Conservation (phyloP, 2,888 invertebrate species). For the Noctua comes region DNA sequence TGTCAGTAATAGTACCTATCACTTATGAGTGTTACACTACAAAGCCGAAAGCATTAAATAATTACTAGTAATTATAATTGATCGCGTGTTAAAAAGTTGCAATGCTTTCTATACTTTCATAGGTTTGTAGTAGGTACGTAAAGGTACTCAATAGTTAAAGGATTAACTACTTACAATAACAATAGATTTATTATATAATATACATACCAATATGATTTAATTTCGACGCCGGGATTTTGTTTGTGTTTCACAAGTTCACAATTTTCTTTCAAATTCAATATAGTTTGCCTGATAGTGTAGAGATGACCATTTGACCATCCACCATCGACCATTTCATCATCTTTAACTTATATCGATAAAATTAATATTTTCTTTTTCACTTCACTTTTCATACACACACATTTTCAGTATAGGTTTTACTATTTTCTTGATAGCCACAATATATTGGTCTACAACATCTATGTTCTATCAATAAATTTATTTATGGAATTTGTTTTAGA, state of each 20-base stretch:
- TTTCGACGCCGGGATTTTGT: slow-evolving; percentile 41
- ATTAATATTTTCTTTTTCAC: not conserved
- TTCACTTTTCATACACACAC: no score
- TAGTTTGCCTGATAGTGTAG: slow-evolving; percentile 17
- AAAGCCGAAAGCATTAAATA: slow-evolving; percentile 19
- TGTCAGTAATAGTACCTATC: not conserved
- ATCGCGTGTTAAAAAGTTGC: slow-evolving; percentile 29
- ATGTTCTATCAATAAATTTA: not conserved
- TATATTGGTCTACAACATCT: not conserved
- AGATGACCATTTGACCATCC: slow-evolving; percentile 10
- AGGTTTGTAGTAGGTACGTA: no score
- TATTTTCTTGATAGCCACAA: not conserved
- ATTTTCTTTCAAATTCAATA: slow-evolving; percentile 19
- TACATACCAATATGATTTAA: slow-evolving; percentile 39
- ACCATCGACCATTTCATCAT: no score
- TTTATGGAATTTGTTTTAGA: not conserved
- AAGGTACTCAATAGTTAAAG: not conserved
- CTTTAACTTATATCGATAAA: slow-evolving; percentile 27
- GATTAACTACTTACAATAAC: not conserved
- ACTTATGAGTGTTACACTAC: not conserved
- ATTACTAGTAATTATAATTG: not conserved
- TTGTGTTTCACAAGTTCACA: slow-evolving; percentile 48
- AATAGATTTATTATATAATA: not conserved
- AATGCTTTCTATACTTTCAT: slow-evolving; percentile 20
- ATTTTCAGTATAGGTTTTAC: not conserved